These are phyloP conservation scores for rabbit (Oryctolagus cuniculus) DNA, from an alignment of 2,113 vertebrate genomes.

Conservation along the genomic window mOryCun1.1 NC_091447.1:66024501-66025000, in stretches of 20 bases:
- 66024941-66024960: background rate
- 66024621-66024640: constrained; percentile 24
- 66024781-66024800: constrained; percentile 20
- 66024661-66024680: background rate
- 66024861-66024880: constrained; percentile 71
- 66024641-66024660: background rate
- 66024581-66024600: background rate
- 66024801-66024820: no score
- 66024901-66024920: background rate
- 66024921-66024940: background rate
- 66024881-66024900: constrained; percentile 56
- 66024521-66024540: background rate
- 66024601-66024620: background rate
- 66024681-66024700: background rate
- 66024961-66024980: background rate
- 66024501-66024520: constrained; percentile 37
- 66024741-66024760: background rate
- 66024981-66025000: background rate
- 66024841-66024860: constrained; percentile 59
- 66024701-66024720: constrained; percentile 37
- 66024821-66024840: background rate
- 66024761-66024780: no score
- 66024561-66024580: background rate
- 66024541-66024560: background rate
- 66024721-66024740: background rate